Evolutionary conservation across 2,113 vertebrate species (phyloP), one percentile per base, ranked within the genome.

Genomic region (Rutilus rutilus): DNA sequence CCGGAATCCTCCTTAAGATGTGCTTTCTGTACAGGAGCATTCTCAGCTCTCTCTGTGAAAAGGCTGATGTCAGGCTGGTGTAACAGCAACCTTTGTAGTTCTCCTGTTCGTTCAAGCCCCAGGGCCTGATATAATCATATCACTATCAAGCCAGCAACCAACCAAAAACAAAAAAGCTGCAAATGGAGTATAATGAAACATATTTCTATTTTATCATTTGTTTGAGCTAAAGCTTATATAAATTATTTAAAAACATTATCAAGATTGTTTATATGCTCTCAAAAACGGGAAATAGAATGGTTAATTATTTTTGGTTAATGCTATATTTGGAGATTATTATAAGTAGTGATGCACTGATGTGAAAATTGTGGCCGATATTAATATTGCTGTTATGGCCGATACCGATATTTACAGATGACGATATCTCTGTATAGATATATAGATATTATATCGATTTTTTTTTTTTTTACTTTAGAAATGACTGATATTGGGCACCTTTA

Each of bases 121-220:
- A 27, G 50, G 30, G 17, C 6, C 50, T 59, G 64, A 83, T 74
- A n/a, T 83, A 73, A 83, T 74, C 82, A 59, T 42, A n/a, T n/a
- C 67, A 74, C 33, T 73, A 71, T 83, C 80, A 82, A 65, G n/a
- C 11, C 79, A 50, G 14, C 3, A 27, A 76, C 30, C 78, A 42
- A 21, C 57, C 78, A 10, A 9, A 9, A 65, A 81, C 9, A 65
- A 81, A 81, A 81, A n/a, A 67, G 30, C 76, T 81, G 23, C 59
- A 21, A 88, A 77, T 75, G 60, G 36, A 82, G 65, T 86, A 59
- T 11, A 73, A 83, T 83, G 81, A 83, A 83, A 83, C 50, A 71
- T 52, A 54, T 57, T 69, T 36, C 11, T 67, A 30, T 42, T 62
- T 25, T 50, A 65, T 25, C 0, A 65, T 65, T 81, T 25, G 21